Conservation (phyloP, 2,797 vertebrate genomes). For the Tarsius wallacei region DNA sequence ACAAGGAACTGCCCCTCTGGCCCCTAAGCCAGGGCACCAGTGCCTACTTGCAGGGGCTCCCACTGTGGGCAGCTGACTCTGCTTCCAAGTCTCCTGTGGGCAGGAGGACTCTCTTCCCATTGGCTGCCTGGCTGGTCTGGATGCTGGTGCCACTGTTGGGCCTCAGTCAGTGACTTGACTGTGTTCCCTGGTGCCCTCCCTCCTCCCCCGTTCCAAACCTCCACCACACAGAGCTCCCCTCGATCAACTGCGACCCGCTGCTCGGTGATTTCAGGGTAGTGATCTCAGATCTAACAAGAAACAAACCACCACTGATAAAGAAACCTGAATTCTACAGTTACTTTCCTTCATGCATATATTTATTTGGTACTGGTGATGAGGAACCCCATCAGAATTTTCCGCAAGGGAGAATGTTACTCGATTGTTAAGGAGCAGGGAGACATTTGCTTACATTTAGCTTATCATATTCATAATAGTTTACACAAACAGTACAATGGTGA, state of each 20-base stretch:
- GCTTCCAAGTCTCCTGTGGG: not conserved
- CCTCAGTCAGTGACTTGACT: not conserved
- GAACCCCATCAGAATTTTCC: not conserved
- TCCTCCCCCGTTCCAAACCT: not conserved
- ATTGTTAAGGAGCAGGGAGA: not conserved
- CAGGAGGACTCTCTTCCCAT: not conserved
- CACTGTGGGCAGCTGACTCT: not conserved
- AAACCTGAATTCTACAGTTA: not conserved
- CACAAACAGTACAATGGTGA: not conserved
- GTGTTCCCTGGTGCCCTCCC: not conserved
- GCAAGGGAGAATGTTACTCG: not conserved
- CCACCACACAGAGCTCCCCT: not conserved
- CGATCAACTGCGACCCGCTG: not conserved
- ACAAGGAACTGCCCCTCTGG: not conserved
- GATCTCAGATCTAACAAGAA: not conserved
- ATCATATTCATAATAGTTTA: not conserved
- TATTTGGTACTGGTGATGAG: constrained; percentile 26
- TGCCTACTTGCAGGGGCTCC: not conserved
- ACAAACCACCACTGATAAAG: not conserved
- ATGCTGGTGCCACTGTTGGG: not conserved
- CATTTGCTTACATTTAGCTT: not conserved
- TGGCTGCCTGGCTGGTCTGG: not conserved
- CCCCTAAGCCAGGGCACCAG: not conserved
- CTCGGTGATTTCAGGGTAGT: not conserved
- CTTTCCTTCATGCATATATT: not conserved